Conservation (phyloP, 2,113 vertebrate species). For the Syrmaticus mikado region DNA sequence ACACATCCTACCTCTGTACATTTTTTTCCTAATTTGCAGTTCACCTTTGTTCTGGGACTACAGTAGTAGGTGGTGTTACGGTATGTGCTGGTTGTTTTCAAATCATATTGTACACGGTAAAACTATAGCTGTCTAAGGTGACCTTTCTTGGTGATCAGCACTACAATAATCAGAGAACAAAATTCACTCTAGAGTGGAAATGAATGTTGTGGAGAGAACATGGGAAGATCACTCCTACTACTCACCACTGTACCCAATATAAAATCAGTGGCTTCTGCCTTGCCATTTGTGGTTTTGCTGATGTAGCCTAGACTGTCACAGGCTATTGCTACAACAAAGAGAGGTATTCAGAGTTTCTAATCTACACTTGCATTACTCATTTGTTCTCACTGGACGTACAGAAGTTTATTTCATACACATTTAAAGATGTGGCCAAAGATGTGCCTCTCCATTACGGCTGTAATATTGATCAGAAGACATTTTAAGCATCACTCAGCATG, state of each 20-base stretch:
- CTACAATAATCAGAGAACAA: not conserved
- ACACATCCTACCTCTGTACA: not conserved
- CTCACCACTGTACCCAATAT: not conserved
- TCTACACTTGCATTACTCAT: not conserved
- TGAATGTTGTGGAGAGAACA: not conserved
- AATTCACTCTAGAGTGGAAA: not conserved
- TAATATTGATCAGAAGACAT: not conserved
- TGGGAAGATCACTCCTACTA: not conserved
- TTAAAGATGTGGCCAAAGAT: not conserved
- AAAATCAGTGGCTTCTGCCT: not conserved
- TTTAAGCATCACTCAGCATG: constrained; percentile 5
- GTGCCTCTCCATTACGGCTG: not conserved
- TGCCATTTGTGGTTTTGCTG: not conserved
- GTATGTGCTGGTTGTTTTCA: not conserved
- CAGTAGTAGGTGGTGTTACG: not conserved
- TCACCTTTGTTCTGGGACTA: not conserved
- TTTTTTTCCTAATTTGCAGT: not conserved
- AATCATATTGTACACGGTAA: not conserved
- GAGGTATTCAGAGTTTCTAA: not conserved
- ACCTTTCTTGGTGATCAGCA: not conserved
- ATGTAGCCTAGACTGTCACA: not conserved
- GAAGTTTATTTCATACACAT: not conserved
- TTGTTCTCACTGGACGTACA: not conserved
- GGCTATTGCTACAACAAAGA: not conserved
- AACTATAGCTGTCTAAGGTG: not conserved